phyloP scores from a whole-genome alignment of 2,888 invertebrate species.

The Cephonodes hylas region DNA sequence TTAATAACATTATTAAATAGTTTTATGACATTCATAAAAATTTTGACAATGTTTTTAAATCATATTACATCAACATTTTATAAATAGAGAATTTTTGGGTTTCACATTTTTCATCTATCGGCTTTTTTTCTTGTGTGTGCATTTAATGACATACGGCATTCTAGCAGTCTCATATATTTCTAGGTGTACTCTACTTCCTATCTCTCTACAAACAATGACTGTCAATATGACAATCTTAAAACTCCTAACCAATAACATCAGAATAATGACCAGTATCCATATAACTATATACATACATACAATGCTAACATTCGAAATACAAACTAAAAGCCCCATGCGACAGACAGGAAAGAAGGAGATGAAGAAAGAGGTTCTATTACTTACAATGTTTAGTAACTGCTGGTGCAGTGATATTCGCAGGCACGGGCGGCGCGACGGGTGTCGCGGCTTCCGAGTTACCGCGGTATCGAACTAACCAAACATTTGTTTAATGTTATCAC shows the following conservation, averaged over 20 bases:
- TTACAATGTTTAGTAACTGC: constrained; percentile 62
- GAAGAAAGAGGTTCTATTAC: constrained; percentile 32
- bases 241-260: background rate
- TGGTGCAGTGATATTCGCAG: constrained; percentile 53
- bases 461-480: constrained; percentile 80
- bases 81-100: too few relatives aligned
- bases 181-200: background rate
- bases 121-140: too few relatives aligned
- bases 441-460: constrained; percentile 44
- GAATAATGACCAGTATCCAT: background rate
- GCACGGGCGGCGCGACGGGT: constrained; percentile 35
- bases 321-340: background rate
- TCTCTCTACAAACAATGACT: background rate
- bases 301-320: background rate
- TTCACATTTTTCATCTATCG: too few relatives aligned
- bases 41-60: too few relatives aligned
- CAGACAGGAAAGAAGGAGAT: background rate
- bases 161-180: background rate
- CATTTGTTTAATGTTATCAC: constrained; percentile 80
- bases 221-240: background rate
- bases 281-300: background rate
- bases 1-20: too few relatives aligned
- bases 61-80: too few relatives aligned
- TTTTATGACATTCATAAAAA: too few relatives aligned
- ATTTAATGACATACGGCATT: too few relatives aligned